Evolutionary conservation across 2,797 vertebrate genomes (phyloP).

Genomic region (Taeniopygia guttata): DNA sequence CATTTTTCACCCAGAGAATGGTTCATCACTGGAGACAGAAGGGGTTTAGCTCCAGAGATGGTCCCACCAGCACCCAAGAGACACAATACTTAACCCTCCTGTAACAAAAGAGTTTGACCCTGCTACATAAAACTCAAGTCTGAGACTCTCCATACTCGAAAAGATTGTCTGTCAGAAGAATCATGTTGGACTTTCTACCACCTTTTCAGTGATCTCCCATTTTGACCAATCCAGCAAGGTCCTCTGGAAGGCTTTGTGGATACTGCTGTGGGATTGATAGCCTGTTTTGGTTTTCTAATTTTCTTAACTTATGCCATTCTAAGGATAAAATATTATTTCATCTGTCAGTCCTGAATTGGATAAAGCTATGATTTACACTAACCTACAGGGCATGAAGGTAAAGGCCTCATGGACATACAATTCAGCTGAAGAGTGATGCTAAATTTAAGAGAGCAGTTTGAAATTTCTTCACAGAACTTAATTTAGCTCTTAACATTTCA

Average conservation of each 20-base stretch:
- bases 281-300: background rate
- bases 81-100: background rate
- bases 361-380: background rate
- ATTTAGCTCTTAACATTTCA: background rate
- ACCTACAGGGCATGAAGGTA: background rate
- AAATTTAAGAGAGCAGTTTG: background rate
- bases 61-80: background rate
- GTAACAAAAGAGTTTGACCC: background rate
- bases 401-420: background rate
- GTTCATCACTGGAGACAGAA: background rate
- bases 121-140: background rate
- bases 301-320: background rate
- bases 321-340: background rate
- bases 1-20: background rate
- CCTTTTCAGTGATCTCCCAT: background rate
- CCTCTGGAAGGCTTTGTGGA: background rate
- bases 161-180: background rate
- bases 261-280: background rate
- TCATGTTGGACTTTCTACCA: fast-evolving
- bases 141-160: background rate
- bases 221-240: background rate
- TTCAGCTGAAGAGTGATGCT: background rate
- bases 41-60: background rate
- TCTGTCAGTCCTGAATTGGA: background rate
- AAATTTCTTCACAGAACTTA: background rate